Evolutionary conservation across 2,888 invertebrate genomes (phyloP), one percentile per base, ranked within the genome.

Genomic region (Buathra laborator): DNA sequence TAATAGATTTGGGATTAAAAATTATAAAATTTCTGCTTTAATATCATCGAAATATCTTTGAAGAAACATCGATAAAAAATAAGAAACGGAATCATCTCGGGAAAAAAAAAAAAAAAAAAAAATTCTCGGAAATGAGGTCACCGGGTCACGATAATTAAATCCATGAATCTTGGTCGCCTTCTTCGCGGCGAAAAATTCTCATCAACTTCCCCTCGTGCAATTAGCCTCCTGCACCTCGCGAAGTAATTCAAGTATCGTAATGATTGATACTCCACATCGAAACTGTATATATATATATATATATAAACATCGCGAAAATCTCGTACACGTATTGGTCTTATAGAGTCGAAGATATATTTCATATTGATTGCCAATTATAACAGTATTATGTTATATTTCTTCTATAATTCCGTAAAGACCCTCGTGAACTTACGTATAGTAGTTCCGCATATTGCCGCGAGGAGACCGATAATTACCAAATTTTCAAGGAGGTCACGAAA

Each of bases 401-500:
- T 16, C 12, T 24, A 19, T 43, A 71, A 43, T 24, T 37, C 44
- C 16, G 1, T 16, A 16, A 64, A 53, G 9, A 44, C 5, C 51
- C 32, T 14, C 37, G n/a, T 19, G 43, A 66, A 16, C 14, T 66
- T 43, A 1, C 24, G 37, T 37, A 64, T 7, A 12, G 14, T 12
- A 14, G 2, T 37, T 9, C 4, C 32, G 43, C 64, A 48, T 51
- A 66, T 74, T 32, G 32, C 32, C 46, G 48, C n/a, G n/a, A n/a
- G n/a, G 37, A 37, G 12, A 16, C 59, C 4, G 24, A 66, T 51
- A 76, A 37, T 66, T 53, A 12, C 32, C 48, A 66, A 76, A 66
- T 48, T 66, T 14, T 16, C 59, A 64, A 51, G 29, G 19, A 66
- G 66, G 64, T 66, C 75, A 51, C 64, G 14, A 64, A n/a, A 24